A percentile compares a stretch with the other conserved stretches of the same genome.
These are phyloP conservation scores for Branchinecta sandiegonensis DNA, from an alignment of 2,888 invertebrate species.

Conservation along the genomic window DNA sequence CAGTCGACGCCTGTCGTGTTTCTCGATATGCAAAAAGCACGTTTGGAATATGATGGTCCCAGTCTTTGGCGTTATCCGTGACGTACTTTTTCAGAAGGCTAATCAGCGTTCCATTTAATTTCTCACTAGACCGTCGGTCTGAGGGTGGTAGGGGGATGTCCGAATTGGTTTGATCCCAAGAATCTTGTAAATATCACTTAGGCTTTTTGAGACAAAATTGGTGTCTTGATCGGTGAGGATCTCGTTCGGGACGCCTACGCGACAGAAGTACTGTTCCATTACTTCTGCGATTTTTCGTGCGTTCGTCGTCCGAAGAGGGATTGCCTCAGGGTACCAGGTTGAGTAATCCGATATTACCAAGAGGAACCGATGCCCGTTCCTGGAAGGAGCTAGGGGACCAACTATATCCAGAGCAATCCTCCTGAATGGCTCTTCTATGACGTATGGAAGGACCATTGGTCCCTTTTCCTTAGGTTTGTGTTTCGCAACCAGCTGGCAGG, in stretches of 20 bases:
- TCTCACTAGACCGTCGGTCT: no score
- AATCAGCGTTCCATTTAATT: no score
- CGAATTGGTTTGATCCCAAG: conserved; percentile 12
- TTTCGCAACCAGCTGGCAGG: no score
- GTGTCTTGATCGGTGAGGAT: conserved; percentile 18
- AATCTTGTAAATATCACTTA: neutral
- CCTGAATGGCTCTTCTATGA: neutral
- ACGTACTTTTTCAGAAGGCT: no score
- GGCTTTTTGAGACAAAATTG: conserved; percentile 3
- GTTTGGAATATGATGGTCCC: no score
- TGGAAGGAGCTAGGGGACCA: conserved; percentile 13
- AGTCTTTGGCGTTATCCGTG: no score
- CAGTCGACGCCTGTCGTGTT: no score
- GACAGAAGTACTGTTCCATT: no score
- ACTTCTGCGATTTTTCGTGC: neutral
- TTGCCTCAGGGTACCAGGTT: conserved; percentile 10
- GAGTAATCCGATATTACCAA: conserved; percentile 19
- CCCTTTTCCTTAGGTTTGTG: no score
- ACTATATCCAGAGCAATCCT: conserved; percentile 20
- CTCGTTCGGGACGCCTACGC: no score
- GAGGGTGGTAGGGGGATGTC: neutral
- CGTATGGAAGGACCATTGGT: no score
- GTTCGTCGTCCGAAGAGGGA: neutral
- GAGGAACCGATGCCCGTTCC: conserved; percentile 17
- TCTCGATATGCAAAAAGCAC: no score